These are phyloP conservation scores for Aulostomus chinensis DNA, from an alignment of 2,797 vertebrate genomes.

Conservation along the genomic window DNA sequence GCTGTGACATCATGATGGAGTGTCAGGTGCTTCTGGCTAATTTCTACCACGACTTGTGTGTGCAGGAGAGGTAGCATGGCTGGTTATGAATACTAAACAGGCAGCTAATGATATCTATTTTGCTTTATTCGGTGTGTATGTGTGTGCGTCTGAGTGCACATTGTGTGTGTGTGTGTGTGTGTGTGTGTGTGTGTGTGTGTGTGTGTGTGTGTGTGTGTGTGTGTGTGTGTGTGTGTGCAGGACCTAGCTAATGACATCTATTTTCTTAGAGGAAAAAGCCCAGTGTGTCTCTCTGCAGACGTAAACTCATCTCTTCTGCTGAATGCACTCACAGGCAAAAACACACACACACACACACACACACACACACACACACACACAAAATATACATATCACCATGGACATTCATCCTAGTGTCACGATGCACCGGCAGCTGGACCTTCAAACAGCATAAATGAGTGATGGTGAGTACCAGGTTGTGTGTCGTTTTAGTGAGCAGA, in stretches of 20 bases:
- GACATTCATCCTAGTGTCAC: conserved; percentile 41
- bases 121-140: conserved; percentile 11
- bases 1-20: conserved; percentile 83
- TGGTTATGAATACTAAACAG: conserved; percentile 81
- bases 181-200: conserved; percentile 9
- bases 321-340: conserved; percentile 16
- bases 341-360: conserved; percentile 4
- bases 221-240: conserved; percentile 13
- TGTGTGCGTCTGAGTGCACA: too few relatives aligned
- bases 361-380: conserved; percentile 8
- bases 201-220: conserved; percentile 14
- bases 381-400: conserved; percentile 11
- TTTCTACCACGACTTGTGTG: conserved; percentile 62
- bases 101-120: conserved; percentile 74
- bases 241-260: conserved; percentile 60
- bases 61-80: conserved; percentile 49
- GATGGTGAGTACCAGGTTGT: conserved; percentile 1
- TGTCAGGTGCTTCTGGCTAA: conserved; percentile 84
- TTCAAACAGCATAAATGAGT: conserved; percentile 26
- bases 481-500: conserved; percentile 1
- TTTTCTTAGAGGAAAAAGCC: conserved; percentile 62
- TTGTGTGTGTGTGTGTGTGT: conserved; percentile 2
- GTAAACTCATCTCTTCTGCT: conserved; percentile 39
- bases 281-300: conserved; percentile 58
- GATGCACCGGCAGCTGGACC: conserved; percentile 23